phyloP scores from a whole-genome alignment of 2,797 vertebrate genomes.

The Pseudomugil tenellus region DNA sequence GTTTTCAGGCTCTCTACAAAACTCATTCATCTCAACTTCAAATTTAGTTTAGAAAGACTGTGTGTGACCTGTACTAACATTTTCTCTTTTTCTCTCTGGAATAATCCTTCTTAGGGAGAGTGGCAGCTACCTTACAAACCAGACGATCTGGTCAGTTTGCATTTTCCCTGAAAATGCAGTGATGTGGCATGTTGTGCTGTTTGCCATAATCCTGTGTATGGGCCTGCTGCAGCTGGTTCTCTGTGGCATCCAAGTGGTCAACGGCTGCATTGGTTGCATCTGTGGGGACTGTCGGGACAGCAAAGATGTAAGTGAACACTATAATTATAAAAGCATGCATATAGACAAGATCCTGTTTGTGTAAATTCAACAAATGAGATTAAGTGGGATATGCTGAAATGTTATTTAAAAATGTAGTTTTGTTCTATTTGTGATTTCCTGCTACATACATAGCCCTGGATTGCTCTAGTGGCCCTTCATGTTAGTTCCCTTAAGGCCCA shows the following conservation, averaged over 20 bases:
- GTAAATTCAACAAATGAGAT: too few relatives aligned
- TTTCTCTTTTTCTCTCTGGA: not conserved
- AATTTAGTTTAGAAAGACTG: too few relatives aligned
- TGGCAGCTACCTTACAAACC: slow-evolving; percentile 74
- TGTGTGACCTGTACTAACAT: not conserved
- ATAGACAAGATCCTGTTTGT: too few relatives aligned
- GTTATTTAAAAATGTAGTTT: too few relatives aligned
- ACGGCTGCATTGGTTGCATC: slow-evolving; percentile 87
- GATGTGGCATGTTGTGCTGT: slow-evolving; percentile 88
- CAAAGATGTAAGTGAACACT: slow-evolving; percentile 69
- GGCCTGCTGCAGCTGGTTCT: slow-evolving; percentile 84
- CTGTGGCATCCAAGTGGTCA: slow-evolving; percentile 87
- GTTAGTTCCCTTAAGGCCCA: too few relatives aligned
- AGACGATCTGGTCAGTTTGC: slow-evolving; percentile 73
- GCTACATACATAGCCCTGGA: too few relatives aligned
- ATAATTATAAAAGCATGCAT: too few relatives aligned
- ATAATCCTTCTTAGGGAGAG: slow-evolving; percentile 46
- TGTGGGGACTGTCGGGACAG: slow-evolving; percentile 88
- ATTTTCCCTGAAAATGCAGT: slow-evolving; percentile 80
- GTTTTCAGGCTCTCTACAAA: too few relatives aligned
- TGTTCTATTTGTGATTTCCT: too few relatives aligned
- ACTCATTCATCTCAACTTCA: too few relatives aligned
- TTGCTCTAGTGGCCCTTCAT: too few relatives aligned
- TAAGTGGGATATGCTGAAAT: too few relatives aligned
- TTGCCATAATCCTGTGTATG: slow-evolving; percentile 83